Evolutionary conservation across 2,888 invertebrate genomes (phyloP).

Genomic region (Paralinhomoeus sp.): DNA sequence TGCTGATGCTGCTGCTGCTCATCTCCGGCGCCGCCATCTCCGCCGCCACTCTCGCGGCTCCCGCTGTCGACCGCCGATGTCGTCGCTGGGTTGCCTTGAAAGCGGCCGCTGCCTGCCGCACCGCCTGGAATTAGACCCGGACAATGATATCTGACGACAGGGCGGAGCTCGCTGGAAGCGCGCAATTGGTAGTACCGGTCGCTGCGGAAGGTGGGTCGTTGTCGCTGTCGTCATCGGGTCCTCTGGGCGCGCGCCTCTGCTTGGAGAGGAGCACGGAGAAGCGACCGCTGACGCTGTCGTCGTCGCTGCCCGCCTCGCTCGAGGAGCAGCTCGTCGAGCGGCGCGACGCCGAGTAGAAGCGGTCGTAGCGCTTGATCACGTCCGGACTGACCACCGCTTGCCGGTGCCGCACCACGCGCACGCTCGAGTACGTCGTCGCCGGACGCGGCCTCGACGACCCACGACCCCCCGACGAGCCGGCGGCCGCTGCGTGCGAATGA

Average conservation of each 20-base stretch:
- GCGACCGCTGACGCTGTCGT: constrained; percentile 43
- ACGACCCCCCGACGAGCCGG: too few relatives aligned
- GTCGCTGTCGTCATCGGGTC: constrained; percentile 10
- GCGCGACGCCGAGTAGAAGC: not conserved
- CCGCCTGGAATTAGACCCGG: too few relatives aligned
- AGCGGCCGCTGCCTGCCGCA: not conserved
- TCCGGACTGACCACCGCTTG: constrained; percentile 20
- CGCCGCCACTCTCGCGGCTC: not conserved
- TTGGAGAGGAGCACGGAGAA: not conserved
- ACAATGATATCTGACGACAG: too few relatives aligned
- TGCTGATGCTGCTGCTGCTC: not conserved
- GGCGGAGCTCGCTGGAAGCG: too few relatives aligned
- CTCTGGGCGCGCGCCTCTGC: constrained; percentile 2
- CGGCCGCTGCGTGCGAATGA: too few relatives aligned
- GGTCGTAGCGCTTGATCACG: constrained; percentile 16
- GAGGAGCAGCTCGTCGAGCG: constrained; percentile 55
- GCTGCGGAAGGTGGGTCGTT: constrained; percentile 2
- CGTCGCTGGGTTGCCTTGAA: not conserved
- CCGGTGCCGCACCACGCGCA: constrained; percentile 18
- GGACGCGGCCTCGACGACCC: too few relatives aligned
- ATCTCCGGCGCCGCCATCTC: not conserved
- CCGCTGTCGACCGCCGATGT: not conserved
- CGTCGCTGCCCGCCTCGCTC: constrained; percentile 64
- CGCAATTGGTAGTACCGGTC: too few relatives aligned
- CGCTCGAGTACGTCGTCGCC: constrained; percentile 10